Evolutionary conservation across 2,888 invertebrate genomes (phyloP), one percentile per base, ranked within the genome.

Genomic region (Oxystoma pomonae): DNA sequence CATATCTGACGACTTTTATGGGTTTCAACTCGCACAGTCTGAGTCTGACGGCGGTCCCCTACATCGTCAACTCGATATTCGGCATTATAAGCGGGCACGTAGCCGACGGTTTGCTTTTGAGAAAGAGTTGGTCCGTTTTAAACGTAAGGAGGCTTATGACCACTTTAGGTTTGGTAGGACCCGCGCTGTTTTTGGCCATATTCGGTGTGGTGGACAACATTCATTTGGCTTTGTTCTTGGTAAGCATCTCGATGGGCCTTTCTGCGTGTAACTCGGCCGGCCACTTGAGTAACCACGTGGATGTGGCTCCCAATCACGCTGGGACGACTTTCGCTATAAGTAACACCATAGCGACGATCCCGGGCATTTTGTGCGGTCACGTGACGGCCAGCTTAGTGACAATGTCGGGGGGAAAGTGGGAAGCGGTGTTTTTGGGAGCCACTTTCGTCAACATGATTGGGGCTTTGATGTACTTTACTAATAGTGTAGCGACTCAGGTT

Each of bases 251-350:
- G 0, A 88, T 90, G 87, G 90, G 89, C 5, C 78, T 90, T 64
- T 88, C 89, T 75, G 89, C 90, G 0, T 88, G 88, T 74, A 90
- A 90, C 75, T 89, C 90, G 49, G 87, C 90, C 16, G 90, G 90
- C 16, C 90, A 90, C 77, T 80, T 90, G 49, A 88, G 88, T 74
- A 91, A 91, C 76, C 90, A 91, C 76, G 89, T 90, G 2, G 91
- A 91, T 74, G 84, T 91, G 20, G 90, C 90, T 0, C 90, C 90
- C 0, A 89, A 89, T 79, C 87, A 90, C 78, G 90, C 90, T 1
- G 90, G 90, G 20, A 85, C 89, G 60, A 90, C 90, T 17, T 90
- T 90, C 78, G 90, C 90, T 22, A 86, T 90, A 68, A 89, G 90
- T 51, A 90, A 90, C 74, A 90, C 90, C 5, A 82, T 90, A 70